phyloP scores from a whole-genome alignment of 2,888 invertebrate species.

The Crossocerus cetratus region DNA sequence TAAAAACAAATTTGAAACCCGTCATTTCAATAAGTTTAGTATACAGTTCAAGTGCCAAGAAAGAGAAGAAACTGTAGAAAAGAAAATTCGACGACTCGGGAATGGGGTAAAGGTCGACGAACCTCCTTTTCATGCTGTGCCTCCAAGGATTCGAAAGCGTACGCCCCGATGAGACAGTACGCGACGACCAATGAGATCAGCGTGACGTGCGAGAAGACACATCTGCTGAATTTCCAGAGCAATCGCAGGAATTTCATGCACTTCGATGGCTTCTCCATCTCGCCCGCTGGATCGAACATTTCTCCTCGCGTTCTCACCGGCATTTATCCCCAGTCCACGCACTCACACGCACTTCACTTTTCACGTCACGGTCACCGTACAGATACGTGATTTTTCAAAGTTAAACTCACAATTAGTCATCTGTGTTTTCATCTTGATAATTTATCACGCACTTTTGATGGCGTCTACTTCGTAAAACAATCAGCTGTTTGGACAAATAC shows the following conservation, averaged over 20 bases:
- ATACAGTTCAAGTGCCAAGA: too few relatives aligned
- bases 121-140: conserved; percentile 86
- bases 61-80: background rate
- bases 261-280: conserved; percentile 65
- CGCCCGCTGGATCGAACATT: conserved; percentile 53
- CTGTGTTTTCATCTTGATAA: too few relatives aligned
- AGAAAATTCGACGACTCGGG: background rate
- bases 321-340: conserved; percentile 33
- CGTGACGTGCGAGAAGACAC: conserved; percentile 92
- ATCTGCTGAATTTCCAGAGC: conserved; percentile 76
- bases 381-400: too few relatives aligned
- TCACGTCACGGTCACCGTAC: too few relatives aligned
- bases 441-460: too few relatives aligned
- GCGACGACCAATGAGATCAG: conserved; percentile 92
- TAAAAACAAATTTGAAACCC: background rate
- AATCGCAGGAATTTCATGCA: conserved; percentile 67
- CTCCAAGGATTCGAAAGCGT: conserved; percentile 89
- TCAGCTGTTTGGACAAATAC: too few relatives aligned
- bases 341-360: background rate
- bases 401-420: too few relatives aligned
- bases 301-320: conserved; percentile 46
- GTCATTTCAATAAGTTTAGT: too few relatives aligned
- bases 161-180: conserved; percentile 93
- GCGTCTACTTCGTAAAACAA: too few relatives aligned
- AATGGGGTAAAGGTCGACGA: background rate